These are phyloP conservation scores for Botia almorhae DNA, from an alignment of 2,797 vertebrate genomes.

Conservation along the genomic window DNA sequence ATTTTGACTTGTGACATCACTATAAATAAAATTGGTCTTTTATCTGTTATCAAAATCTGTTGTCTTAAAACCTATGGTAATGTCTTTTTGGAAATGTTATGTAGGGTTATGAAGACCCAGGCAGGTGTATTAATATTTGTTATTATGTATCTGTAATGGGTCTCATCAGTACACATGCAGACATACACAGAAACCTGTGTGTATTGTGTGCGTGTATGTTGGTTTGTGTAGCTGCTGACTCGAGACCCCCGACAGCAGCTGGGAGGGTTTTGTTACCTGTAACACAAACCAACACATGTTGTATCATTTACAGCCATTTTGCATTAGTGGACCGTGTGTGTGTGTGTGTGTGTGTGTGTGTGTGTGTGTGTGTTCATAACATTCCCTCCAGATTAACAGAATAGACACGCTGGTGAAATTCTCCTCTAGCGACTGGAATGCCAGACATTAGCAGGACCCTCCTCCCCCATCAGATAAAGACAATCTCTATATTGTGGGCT, in stretches of 20 bases:
- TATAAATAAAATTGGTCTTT: too few relatives aligned
- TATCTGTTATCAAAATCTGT: background rate
- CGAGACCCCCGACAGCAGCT: constrained; percentile 59
- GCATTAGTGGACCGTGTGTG: constrained; percentile 52
- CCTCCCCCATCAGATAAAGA: constrained; percentile 53
- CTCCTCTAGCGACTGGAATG: constrained; percentile 55
- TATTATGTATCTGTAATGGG: constrained; percentile 37
- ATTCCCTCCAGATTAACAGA: constrained; percentile 51
- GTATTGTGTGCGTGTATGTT: background rate
- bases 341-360: constrained; percentile 22
- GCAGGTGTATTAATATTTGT: constrained; percentile 40
- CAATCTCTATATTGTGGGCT: constrained; percentile 53
- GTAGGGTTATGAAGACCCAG: constrained; percentile 30
- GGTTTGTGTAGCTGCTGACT: constrained; percentile 53
- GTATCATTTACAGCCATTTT: constrained; percentile 64
- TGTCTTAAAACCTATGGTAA: background rate
- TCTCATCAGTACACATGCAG: constrained; percentile 36
- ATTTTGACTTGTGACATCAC: too few relatives aligned
- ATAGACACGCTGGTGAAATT: constrained; percentile 46
- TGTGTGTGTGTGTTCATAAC: constrained; percentile 48
- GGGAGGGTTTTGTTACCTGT: constrained; percentile 62
- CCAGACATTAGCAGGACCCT: constrained; percentile 46
- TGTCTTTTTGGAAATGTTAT: background rate
- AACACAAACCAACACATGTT: constrained; percentile 59
- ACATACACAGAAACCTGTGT: constrained; percentile 25